Conservation (phyloP, 1,140 invertebrate genomes). For the Drosophila ficusphila region DNA sequence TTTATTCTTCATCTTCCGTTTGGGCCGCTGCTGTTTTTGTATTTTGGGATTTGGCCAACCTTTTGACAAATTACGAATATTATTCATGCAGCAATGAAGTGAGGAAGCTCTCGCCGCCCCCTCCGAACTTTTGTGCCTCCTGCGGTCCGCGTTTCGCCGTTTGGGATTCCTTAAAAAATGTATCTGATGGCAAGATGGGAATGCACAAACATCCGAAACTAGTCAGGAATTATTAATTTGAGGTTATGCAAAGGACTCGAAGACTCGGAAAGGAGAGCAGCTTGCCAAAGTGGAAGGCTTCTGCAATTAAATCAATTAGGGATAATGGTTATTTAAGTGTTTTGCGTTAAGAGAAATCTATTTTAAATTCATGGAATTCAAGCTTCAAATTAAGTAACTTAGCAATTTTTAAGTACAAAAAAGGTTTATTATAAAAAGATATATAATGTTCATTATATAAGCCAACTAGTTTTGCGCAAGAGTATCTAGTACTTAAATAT, state of each 20-base stretch:
- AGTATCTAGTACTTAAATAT: no score
- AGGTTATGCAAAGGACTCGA: constrained; percentile 33
- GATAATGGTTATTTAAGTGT: neutral
- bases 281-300: neutral
- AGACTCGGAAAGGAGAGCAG: neutral
- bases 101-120: constrained; percentile 56
- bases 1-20: constrained; percentile 34
- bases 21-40: constrained; percentile 54
- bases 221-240: constrained; percentile 46
- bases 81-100: constrained; percentile 83
- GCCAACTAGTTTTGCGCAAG: no score
- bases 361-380: neutral
- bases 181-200: constrained; percentile 8
- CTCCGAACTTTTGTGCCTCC: constrained; percentile 11
- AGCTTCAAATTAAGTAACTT: neutral
- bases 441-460: no score
- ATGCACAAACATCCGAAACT: constrained; percentile 25
- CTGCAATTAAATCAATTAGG: constrained; percentile 24
- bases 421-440: no score
- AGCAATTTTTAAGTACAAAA: neutral
- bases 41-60: constrained; percentile 82
- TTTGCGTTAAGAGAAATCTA: neutral
- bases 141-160: constrained; percentile 21
- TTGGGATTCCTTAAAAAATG: constrained; percentile 35
- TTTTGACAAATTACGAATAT: constrained; percentile 84